These are phyloP conservation scores for Coremacera marginata DNA, from an alignment of 2,888 invertebrate genomes.

Conservation along the genomic window DNA sequence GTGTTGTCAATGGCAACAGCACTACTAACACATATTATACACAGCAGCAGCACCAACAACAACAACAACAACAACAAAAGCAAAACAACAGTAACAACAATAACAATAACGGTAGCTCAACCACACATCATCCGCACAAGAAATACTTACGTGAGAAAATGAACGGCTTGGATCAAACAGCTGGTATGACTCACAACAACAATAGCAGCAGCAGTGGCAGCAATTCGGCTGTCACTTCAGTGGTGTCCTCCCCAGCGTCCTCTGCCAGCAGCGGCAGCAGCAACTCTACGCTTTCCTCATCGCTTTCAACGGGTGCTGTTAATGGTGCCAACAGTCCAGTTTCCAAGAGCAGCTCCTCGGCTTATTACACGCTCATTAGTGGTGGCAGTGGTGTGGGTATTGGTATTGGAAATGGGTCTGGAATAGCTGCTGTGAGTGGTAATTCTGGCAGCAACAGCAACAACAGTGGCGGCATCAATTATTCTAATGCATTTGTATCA, in stretches of 20 bases:
- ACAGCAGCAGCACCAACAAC: slow-evolving; percentile 48
- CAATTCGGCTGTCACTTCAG: slow-evolving; percentile 57
- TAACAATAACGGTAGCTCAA: slow-evolving; percentile 49
- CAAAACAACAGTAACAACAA: slow-evolving; percentile 47
- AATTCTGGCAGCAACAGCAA: slow-evolving; percentile 31
- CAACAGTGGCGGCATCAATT: slow-evolving; percentile 35
- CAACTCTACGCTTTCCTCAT: slow-evolving; percentile 48
- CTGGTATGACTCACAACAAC: neutral
- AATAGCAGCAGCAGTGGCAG: neutral
- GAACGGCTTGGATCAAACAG: slow-evolving; percentile 62
- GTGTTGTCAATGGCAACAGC: slow-evolving; percentile 49
- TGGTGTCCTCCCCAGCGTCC: slow-evolving; percentile 64
- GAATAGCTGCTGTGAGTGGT: neutral
- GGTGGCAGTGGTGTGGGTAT: neutral
- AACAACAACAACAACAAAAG: slow-evolving; percentile 49
- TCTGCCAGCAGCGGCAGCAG: slow-evolving; percentile 58
- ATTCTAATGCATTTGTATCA: slow-evolving; percentile 34
- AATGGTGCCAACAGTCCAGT: slow-evolving; percentile 63
- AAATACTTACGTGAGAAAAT: slow-evolving; percentile 69
- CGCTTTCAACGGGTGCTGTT: slow-evolving; percentile 62
- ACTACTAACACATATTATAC: slow-evolving; percentile 48
- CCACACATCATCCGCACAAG: slow-evolving; percentile 69
- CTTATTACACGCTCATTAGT: slow-evolving; percentile 26
- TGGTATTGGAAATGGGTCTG: neutral
- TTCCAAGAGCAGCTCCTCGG: slow-evolving; percentile 47